phyloP scores from a whole-genome alignment of 2,797 vertebrate species.

The Otolemur crassicaudatus region DNA sequence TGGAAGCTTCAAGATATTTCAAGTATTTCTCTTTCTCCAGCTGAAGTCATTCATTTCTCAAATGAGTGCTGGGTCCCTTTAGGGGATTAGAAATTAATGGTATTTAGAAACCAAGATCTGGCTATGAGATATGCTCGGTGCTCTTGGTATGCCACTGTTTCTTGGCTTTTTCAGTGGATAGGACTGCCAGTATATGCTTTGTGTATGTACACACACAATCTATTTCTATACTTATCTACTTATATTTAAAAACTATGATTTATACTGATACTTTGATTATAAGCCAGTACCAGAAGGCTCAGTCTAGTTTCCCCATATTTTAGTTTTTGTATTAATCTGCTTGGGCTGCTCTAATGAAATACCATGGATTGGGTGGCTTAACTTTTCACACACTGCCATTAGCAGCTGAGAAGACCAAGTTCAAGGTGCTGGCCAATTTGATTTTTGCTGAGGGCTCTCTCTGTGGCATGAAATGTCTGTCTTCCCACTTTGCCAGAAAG shows the following conservation, averaged over 20 bases:
- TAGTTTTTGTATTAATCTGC: neutral
- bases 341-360: neutral
- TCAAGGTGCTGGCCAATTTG: neutral
- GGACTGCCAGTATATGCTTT: neutral
- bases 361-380: neutral
- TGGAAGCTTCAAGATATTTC: neutral
- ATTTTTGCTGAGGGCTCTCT: neutral
- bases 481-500: neutral
- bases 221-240: neutral
- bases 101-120: neutral
- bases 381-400: neutral
- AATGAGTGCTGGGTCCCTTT: neutral
- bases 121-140: neutral
- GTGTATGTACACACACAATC: neutral
- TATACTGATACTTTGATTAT: neutral
- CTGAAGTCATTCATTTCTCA: neutral
- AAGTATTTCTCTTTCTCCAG: neutral
- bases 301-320: neutral
- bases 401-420: neutral
- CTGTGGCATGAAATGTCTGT: neutral
- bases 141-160: neutral
- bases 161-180: neutral
- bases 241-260: neutral
- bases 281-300: neutral
- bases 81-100: neutral